Evolutionary conservation across 2,888 invertebrate species (phyloP), one percentile per base, ranked within the genome.

Genomic region (Augochlorella aurata): DNA sequence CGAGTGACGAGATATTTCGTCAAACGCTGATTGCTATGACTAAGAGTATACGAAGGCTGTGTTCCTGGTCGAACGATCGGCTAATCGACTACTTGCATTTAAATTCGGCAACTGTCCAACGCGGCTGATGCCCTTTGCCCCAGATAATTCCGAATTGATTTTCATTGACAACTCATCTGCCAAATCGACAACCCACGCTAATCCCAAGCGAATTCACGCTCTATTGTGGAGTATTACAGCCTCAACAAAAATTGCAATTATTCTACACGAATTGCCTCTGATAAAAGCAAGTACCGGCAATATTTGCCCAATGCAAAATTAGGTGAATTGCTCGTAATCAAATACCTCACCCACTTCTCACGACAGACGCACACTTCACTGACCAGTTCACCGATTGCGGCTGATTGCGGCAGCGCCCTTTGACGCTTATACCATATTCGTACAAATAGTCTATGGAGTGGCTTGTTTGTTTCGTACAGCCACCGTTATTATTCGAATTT

Each of bases 71-170:
- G 79, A 86, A 81, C 83, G 81, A 79, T 85, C 81, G 63, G 81
- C 83, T 77, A 84, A 71, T 83, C 85, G 89, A 82, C 85, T 85
- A 89, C 79, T 80, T 85, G 85, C 81, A 87, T 89, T 89, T 86
- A 88, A 90, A 89, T 90, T 90, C 90, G 91, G 91, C 92, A 90
- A 84, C 70, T 85, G 85, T 92, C 91, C 92, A 91, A 93, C 83
- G 86, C 88, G 92, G 90, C 90, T 90, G 90, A 92, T 92, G 91
- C 91, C 90, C 93, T 91, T 89, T 91, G 90, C 90, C 92, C 92
- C 88, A 90, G 83, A 91, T 92, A 89, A 90, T 89, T 91, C 82
- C 82, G 87, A 87, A 91, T 92, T 89, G 90, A 91, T 93, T 93
- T 92, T 92, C 93, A 92, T 93, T 93, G 92, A 92, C 91, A 90